Percentiles rank a stretch among this genome's conserved stretches.
Evolutionary conservation across 2,888 invertebrate species (phyloP).

Genomic region (Catocala fraxini): DNA sequence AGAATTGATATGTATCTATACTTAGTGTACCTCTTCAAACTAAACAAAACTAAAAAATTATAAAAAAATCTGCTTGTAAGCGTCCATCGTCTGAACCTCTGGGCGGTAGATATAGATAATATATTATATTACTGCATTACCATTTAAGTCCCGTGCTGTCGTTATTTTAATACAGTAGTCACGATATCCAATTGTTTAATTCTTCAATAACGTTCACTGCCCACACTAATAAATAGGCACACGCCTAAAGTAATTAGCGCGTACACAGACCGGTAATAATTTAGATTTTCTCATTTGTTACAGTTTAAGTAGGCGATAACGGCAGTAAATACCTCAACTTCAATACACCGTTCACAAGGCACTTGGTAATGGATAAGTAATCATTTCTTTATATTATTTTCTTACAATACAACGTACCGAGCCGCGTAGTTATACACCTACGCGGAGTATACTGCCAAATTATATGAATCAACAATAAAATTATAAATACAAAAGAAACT

Average conservation of each 20-base stretch:
- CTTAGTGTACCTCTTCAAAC: too few species aligned
- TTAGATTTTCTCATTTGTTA: constrained; percentile 48
- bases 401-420: too few species aligned
- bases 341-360: constrained; percentile 19
- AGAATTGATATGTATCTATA: too few species aligned
- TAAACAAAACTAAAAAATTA: too few species aligned
- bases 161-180: constrained; percentile 29
- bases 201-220: constrained; percentile 9
- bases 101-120: too few species aligned
- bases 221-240: constrained; percentile 27
- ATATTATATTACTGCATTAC: too few species aligned
- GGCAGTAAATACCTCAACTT: constrained; percentile 33
- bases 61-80: too few species aligned
- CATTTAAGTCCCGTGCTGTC: neutral
- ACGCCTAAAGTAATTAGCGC: constrained; percentile 42
- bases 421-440: too few species aligned
- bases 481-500: too few species aligned
- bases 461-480: too few species aligned
- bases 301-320: constrained; percentile 44
- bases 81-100: too few species aligned
- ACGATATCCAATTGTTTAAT: constrained; percentile 36
- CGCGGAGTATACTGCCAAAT: too few species aligned
- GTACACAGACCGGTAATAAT: constrained; percentile 29
- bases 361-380: constrained; percentile 55
- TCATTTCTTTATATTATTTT: neutral